Percentiles rank a stretch among this genome's conserved stretches.
Conservation (phyloP, 2,888 invertebrate genomes). For the Pristionchus exspectatus region DNA sequence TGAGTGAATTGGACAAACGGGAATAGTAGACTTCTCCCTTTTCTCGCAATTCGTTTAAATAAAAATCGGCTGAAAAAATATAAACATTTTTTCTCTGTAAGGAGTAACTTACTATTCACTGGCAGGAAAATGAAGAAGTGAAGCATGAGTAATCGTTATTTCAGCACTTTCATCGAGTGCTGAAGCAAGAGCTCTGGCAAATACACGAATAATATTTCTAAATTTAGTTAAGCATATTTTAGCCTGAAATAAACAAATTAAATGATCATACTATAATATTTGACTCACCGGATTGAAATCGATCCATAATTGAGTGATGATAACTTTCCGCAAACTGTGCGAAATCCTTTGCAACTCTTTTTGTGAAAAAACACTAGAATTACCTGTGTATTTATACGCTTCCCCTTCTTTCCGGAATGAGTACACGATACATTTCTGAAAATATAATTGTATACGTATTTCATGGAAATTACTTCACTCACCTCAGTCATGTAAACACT, state of each 20-base stretch:
- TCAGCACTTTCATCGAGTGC: not conserved
- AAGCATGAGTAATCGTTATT: conserved; percentile 9
- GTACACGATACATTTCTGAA: not conserved
- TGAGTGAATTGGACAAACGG: not conserved
- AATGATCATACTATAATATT: too few species aligned
- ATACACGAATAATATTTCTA: not conserved
- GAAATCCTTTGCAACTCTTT: not conserved
- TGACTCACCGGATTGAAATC: not conserved
- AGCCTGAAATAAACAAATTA: too few species aligned
- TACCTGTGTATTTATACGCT: not conserved
- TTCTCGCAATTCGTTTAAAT: not conserved
- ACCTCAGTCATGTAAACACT: not conserved
- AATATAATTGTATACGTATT: too few species aligned
- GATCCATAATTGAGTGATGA: not conserved
- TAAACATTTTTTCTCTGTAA: too few species aligned
- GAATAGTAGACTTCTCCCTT: not conserved
- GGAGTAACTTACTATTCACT: not conserved
- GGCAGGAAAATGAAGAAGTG: not conserved
- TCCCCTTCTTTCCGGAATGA: not conserved
- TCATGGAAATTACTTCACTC: too few species aligned
- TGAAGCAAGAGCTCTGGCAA: not conserved
- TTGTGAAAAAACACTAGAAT: not conserved
- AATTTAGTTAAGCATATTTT: not conserved
- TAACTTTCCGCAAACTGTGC: not conserved
- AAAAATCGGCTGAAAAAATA: too few species aligned